Conservation (phyloP, 1,140 invertebrate species). For the Zaprionus vittiger region DNA sequence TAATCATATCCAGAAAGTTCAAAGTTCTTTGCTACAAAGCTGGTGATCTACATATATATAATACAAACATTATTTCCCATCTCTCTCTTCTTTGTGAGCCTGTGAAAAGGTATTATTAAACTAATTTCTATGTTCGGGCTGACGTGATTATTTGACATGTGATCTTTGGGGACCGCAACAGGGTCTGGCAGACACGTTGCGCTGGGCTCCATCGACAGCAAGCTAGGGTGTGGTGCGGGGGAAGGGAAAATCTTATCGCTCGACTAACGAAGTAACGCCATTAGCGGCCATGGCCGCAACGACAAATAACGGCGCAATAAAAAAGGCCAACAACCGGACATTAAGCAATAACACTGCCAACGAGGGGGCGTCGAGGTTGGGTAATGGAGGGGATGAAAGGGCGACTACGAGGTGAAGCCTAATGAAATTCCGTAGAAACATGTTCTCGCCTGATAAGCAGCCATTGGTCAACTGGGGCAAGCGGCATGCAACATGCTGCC, state of each 20-base stretch:
- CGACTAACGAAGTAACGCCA: slow-evolving; percentile 81
- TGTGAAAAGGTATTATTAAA: neutral
- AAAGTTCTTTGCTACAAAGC: too few relatives aligned
- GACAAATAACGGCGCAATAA: slow-evolving; percentile 64
- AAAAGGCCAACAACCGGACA: slow-evolving; percentile 68
- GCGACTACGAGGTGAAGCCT: slow-evolving; percentile 45
- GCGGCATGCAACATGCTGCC: slow-evolving; percentile 58
- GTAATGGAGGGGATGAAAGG: neutral
- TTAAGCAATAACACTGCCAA: slow-evolving; percentile 51
- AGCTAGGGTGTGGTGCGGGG: neutral
- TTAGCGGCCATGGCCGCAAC: slow-evolving; percentile 63
- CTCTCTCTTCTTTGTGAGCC: neutral
- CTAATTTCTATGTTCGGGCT: neutral
- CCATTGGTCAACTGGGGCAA: slow-evolving; percentile 75
- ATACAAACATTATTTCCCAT: neutral
- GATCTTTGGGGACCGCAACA: slow-evolving; percentile 6
- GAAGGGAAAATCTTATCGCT: slow-evolving; percentile 66
- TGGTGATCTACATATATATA: neutral
- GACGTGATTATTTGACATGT: slow-evolving; percentile 9
- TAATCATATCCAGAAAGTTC: too few relatives aligned
- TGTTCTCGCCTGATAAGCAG: slow-evolving; percentile 83
- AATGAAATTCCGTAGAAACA: slow-evolving; percentile 83
- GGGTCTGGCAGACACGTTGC: neutral
- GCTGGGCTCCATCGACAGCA: neutral
- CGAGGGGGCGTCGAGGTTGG: neutral